Evolutionary conservation across 2,113 vertebrate species (phyloP).

Genomic region (Nymphicus hollandicus): DNA sequence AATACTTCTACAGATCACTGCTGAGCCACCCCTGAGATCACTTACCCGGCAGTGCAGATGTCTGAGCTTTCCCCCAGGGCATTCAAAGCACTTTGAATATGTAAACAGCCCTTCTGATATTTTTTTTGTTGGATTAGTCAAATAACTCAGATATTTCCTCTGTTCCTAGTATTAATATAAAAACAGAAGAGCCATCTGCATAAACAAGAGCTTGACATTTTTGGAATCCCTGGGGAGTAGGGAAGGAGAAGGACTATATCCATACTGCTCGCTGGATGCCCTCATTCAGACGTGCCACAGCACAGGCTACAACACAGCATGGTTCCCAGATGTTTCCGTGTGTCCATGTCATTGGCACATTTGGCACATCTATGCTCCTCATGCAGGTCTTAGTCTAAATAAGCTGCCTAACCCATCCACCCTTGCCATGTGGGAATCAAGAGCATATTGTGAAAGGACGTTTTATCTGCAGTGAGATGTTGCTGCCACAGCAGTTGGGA

Average conservation of each 20-base stretch:
- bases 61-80: background rate
- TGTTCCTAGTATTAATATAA: background rate
- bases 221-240: background rate
- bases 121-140: background rate
- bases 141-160: background rate
- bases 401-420: background rate
- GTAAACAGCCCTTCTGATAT: background rate
- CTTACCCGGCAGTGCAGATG: background rate
- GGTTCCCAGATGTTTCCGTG: fast-evolving
- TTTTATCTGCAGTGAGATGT: background rate
- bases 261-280: background rate
- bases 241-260: background rate
- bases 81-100: background rate
- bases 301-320: background rate
- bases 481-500: background rate
- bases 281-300: background rate
- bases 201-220: background rate
- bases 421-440: fast-evolving
- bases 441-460: fast-evolving
- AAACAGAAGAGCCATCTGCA: background rate
- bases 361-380: too few relatives aligned
- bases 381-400: background rate
- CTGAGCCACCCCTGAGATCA: background rate
- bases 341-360: fast-evolving
- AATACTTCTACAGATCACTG: background rate